Evolutionary conservation across 1,140 invertebrate genomes (phyloP).

Genomic region (Vanessa tameamea): DNA sequence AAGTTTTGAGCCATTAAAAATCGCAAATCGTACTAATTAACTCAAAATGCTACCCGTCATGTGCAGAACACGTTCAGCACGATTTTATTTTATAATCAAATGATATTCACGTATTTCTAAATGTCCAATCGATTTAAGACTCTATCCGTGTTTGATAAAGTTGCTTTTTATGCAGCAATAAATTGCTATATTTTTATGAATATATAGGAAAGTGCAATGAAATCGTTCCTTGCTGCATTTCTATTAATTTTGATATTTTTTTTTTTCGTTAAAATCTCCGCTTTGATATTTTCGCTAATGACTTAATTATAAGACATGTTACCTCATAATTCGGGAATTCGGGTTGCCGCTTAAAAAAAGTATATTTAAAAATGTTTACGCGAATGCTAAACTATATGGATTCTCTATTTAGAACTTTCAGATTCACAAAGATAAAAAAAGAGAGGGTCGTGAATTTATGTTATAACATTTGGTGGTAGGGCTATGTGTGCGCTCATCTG

Average conservation of each 20-base stretch:
- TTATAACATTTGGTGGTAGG: too few relatives aligned
- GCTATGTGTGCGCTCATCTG: too few relatives aligned
- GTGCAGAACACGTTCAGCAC: conserved; percentile 31
- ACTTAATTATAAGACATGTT: conserved; percentile 4
- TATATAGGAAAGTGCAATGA: conserved; percentile 24
- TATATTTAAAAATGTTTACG: not conserved
- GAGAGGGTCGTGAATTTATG: too few relatives aligned
- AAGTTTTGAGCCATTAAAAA: conserved; percentile 28
- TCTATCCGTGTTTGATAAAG: not conserved
- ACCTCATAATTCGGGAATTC: not conserved
- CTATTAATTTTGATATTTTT: not conserved
- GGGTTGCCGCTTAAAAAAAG: not conserved
- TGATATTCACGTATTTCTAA: conserved; percentile 5
- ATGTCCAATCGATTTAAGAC: not conserved
- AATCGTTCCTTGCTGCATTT: conserved; percentile 28
- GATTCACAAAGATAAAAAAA: too few relatives aligned
- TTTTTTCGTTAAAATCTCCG: not conserved
- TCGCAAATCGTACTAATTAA: conserved; percentile 55
- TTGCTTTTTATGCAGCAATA: not conserved
- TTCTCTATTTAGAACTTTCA: too few relatives aligned
- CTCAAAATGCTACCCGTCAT: conserved; percentile 53
- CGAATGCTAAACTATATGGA: too few relatives aligned
- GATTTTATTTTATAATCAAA: conserved; percentile 25
- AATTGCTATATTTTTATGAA: conserved; percentile 27
- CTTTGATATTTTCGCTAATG: not conserved